Conservation (phyloP, 2,888 invertebrate species). For the Corbicula japonica region DNA sequence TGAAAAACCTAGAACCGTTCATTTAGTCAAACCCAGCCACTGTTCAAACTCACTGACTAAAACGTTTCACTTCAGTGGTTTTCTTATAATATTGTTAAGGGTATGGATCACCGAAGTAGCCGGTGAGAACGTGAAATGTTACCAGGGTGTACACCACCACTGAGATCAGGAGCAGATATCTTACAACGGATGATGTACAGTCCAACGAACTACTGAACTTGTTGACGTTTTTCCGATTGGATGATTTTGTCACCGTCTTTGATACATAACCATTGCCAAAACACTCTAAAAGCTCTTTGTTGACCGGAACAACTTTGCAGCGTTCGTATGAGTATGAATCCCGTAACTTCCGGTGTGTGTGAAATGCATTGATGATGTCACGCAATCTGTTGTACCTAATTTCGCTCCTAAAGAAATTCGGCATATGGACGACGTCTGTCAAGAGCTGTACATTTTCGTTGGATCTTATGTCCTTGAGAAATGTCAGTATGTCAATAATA, state of each 20-base stretch:
- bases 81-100: too few species aligned
- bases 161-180: constrained; percentile 20
- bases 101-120: constrained; percentile 14
- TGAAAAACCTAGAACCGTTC: too few species aligned
- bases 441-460: constrained; percentile 17
- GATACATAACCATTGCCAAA: not conserved
- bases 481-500: constrained; percentile 13
- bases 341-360: not conserved
- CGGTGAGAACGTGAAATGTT: constrained; percentile 10
- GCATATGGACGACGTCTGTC: constrained; percentile 27
- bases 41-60: too few species aligned
- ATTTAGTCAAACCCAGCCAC: too few species aligned
- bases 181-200: too few species aligned
- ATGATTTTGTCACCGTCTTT: not conserved
- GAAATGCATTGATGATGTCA: constrained; percentile 11
- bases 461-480: constrained; percentile 18
- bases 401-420: constrained; percentile 29
- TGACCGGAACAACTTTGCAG: constrained; percentile 12
- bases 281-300: constrained; percentile 15
- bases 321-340: constrained; percentile 3
- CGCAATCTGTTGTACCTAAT: constrained; percentile 20
- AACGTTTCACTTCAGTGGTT: too few species aligned
- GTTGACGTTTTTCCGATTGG: too few species aligned
- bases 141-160: constrained; percentile 5
- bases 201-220: too few species aligned